Percentiles rank a stretch among this genome's conserved stretches.
Conservation (phyloP, 1,140 invertebrate species). For the Metaphire vulgaris region DNA sequence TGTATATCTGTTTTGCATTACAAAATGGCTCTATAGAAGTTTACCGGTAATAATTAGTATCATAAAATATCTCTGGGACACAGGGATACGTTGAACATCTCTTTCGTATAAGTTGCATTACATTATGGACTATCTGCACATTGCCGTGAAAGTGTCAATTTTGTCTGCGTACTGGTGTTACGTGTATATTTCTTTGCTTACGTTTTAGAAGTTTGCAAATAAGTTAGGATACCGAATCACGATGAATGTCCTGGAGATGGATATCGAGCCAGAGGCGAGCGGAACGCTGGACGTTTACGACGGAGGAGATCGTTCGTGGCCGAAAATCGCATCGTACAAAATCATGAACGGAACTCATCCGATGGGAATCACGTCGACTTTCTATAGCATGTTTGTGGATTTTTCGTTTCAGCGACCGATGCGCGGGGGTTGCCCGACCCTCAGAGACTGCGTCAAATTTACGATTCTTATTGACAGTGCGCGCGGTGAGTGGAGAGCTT, state of each 20-base stretch:
- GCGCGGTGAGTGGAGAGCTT: conserved; percentile 8
- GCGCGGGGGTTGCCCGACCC: conserved; percentile 35
- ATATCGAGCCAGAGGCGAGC: conserved; percentile 38
- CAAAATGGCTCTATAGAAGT: too few species aligned
- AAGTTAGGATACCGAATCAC: conserved; percentile 35
- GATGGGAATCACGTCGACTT: conserved; percentile 41
- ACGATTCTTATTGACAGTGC: conserved; percentile 29
- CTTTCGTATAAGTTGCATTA: too few species aligned
- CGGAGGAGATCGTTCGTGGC: conserved; percentile 12
- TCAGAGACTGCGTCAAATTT: conserved; percentile 42
- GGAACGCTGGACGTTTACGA: conserved; percentile 40
- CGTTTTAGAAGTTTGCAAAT: conserved; percentile 39
- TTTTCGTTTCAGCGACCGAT: conserved; percentile 38
- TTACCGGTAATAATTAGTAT: too few species aligned
- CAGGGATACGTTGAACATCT: too few species aligned
- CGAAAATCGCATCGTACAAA: conserved; percentile 1
- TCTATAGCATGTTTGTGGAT: conserved; percentile 34
- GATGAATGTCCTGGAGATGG: conserved; percentile 44
- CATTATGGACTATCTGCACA: too few species aligned
- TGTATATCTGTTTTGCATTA: too few species aligned
- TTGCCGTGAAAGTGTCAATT: too few species aligned
- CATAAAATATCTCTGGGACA: too few species aligned
- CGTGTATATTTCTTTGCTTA: too few species aligned
- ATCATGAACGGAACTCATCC: conserved; percentile 47
- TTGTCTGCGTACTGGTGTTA: too few species aligned